These are phyloP conservation scores for Pelochelys cantorii DNA, from an alignment of 2,797 vertebrate genomes.

Conservation along the genomic window DNA sequence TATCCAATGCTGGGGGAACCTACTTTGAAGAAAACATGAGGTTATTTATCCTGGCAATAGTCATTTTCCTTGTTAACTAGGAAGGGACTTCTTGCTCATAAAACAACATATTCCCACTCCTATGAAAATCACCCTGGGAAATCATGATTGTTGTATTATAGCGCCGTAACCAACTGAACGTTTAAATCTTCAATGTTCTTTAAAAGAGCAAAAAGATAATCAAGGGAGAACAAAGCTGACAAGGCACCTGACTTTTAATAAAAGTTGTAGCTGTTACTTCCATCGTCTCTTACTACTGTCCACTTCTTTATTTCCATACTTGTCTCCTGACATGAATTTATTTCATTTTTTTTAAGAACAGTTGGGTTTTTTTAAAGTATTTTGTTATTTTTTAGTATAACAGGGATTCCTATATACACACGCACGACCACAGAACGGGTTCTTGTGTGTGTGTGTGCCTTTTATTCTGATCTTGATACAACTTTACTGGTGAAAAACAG, in stretches of 20 bases:
- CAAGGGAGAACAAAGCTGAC: neutral
- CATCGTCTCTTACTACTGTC: conserved; percentile 6
- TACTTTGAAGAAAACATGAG: conserved; percentile 22
- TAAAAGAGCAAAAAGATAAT: neutral
- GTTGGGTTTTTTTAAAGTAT: conserved; percentile 3
- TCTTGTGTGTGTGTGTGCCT: conserved; percentile 38
- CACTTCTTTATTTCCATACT: neutral
- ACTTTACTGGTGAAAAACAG: conserved; percentile 71
- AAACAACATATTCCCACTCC: conserved; percentile 28
- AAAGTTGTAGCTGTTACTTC: neutral
- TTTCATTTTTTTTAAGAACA: neutral
- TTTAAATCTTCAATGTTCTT: conserved; percentile 14
- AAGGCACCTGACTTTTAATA: neutral
- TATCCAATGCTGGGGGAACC: neutral
- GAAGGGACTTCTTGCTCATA: conserved; percentile 34
- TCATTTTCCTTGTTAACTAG: conserved; percentile 45
- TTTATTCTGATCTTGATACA: conserved; percentile 70
- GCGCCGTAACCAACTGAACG: neutral
- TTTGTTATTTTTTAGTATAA: conserved; percentile 27
- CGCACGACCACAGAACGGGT: conserved; percentile 58
- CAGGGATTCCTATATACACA: conserved; percentile 58
- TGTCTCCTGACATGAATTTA: neutral
- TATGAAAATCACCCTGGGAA: conserved; percentile 35
- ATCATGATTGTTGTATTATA: neutral
- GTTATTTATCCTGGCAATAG: conserved; percentile 33